Base-by-base conservation (phyloP, 2,888 invertebrate species). In the Meteorus cinctellus region DNA sequence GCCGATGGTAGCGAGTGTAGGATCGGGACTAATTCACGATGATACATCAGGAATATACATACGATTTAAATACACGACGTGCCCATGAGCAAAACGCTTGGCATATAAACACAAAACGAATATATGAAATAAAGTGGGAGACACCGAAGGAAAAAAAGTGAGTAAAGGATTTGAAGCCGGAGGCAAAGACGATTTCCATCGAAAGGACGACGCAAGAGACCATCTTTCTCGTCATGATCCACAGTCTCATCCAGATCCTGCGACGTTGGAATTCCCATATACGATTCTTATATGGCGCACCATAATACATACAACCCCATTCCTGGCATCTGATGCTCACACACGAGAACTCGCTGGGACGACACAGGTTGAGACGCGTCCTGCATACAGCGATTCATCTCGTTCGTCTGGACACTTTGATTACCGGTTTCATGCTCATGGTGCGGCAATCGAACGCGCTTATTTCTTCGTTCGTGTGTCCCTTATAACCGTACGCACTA, bases 361-460 rank as follows among this genome's bases (percentile, higher is more conserved):
- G 67, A 67, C 59, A 68, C 72, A 66, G 36, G 72, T 55, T 77
- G 75, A 75, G 80, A 81, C 78, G 77, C 77, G 80, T 78, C 78
- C 68, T 78, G 81, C 75, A 79, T 81, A 80, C 82, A 81, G 84
- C 86, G 84, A 85, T 87, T 86, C 85, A 86, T 86, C 87, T 86
- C 85, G 85, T 86, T 83, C 84, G 84, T 84, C 84, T 82, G 83
- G 87, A 88, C 87, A 87, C 85, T 84, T 86, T 87, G 87, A 88
- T 88, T 87, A 86, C 87, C 82, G 87, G 87, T 87, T 87, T 86
- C 85, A 83, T 85, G 83, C 82, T 81, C 82, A 81, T 82, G 84
- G 19, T 84, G 76, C 77, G 82, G 84, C 82, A 85, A 85, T 85
- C 83, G 83, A 81, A 78, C 60, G 55, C 59, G 62, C 41, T 67